Percentiles rank a stretch among this genome's conserved stretches.
These are phyloP conservation scores for Fragum sueziense DNA, from an alignment of 2,888 invertebrate genomes.

Conservation along the genomic window DNA sequence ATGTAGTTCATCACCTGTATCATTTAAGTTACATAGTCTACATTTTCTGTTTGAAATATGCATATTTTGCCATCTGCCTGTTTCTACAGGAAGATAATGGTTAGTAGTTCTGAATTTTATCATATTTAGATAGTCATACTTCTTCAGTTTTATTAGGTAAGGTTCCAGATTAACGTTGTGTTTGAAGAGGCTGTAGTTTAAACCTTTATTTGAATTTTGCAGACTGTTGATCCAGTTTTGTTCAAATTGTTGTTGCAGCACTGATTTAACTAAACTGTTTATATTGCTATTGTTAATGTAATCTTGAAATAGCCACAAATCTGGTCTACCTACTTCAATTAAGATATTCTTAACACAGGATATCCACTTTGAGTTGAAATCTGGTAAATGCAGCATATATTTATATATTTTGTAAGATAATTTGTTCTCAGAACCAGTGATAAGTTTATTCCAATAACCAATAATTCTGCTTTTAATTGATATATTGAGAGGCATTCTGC, in stretches of 20 bases:
- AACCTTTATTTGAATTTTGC: background rate
- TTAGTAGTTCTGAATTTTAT: background rate
- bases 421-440: background rate
- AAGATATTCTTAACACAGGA: background rate
- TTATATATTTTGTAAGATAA: constrained; percentile 1
- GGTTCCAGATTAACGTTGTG: background rate
- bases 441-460: constrained; percentile 3
- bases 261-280: background rate
- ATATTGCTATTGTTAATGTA: background rate
- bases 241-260: background rate
- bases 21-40: background rate
- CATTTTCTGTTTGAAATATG: background rate
- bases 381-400: background rate
- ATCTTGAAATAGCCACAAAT: background rate
- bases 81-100: constrained; percentile 1
- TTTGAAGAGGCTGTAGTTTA: background rate
- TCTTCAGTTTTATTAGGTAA: background rate
- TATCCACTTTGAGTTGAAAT: background rate
- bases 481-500: background rate
- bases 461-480: background rate
- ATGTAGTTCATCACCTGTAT: background rate
- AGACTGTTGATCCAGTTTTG: background rate
- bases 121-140: background rate
- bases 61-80: background rate
- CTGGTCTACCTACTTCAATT: background rate